These are phyloP conservation scores for Meiosimyza platycephala DNA, from an alignment of 2,888 invertebrate genomes.

Conservation along the genomic window DNA sequence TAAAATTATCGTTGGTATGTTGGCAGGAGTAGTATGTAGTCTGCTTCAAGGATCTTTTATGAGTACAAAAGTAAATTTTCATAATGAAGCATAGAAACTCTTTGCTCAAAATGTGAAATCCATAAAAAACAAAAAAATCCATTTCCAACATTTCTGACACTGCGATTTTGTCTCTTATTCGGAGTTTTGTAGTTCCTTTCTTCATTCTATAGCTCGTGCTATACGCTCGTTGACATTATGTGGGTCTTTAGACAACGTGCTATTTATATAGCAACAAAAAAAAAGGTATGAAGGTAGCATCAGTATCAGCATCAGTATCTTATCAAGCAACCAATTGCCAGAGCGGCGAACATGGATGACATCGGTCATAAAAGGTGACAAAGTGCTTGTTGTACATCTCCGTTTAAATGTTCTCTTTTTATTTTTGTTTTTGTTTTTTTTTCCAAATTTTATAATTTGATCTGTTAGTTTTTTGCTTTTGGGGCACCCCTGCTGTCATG, in stretches of 20 bases:
- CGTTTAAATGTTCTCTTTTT: conserved; percentile 11
- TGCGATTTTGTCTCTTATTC: not conserved
- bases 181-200: not conserved
- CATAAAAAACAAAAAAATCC: not conserved
- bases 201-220: conserved; percentile 28
- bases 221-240: conserved; percentile 23
- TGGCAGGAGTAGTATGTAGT: not conserved
- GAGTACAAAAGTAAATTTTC: conserved; percentile 22
- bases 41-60: conserved; percentile 28
- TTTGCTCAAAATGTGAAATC: not conserved
- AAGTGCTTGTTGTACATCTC: conserved; percentile 30
- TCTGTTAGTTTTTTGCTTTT: conserved; percentile 10
- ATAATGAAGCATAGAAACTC: conserved; percentile 29
- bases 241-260: no score
- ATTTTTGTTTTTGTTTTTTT: not conserved
- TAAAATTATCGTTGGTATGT: not conserved
- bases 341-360: conserved; percentile 13
- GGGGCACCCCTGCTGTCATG: conserved; percentile 26
- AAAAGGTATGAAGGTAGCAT: conserved; percentile 1
- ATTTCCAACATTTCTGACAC: not conserved
- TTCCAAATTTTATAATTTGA: not conserved
- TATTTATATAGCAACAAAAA: no score
- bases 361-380: conserved; percentile 36
- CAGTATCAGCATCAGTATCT: not conserved
- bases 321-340: conserved; percentile 22